A percentile compares a stretch with the other conserved stretches of the same genome.
These are phyloP conservation scores for Trachelus iudaicus DNA, from an alignment of 2,888 invertebrate species.

Conservation along the genomic window DNA sequence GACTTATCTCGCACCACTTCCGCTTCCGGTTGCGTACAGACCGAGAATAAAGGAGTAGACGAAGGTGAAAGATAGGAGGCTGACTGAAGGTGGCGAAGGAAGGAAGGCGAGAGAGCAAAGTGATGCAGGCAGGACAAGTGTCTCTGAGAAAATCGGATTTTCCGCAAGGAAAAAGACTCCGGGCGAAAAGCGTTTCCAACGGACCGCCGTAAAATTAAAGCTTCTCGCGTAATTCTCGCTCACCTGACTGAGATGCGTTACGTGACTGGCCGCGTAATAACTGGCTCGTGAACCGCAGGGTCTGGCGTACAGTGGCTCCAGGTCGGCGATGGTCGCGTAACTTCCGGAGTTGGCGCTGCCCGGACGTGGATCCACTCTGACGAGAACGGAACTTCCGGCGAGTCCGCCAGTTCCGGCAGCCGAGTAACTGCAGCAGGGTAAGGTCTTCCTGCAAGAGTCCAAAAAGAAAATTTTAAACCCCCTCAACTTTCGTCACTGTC, in stretches of 20 bases:
- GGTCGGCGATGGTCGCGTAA: slow-evolving; percentile 85
- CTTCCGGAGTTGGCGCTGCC: slow-evolving; percentile 82
- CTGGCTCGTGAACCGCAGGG: slow-evolving; percentile 74
- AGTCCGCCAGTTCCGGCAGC: slow-evolving; percentile 78
- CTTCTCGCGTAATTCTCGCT: slow-evolving; percentile 34
- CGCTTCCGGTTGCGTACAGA: slow-evolving; percentile 38
- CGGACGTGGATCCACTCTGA: slow-evolving; percentile 79
- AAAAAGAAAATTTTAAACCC: not conserved
- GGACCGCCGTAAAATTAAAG: not conserved
- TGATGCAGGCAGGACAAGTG: slow-evolving; percentile 12
- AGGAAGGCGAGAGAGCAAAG: slow-evolving; percentile 25
- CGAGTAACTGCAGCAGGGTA: slow-evolving; percentile 77
- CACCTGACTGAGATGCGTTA: slow-evolving; percentile 79
- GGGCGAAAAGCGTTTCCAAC: slow-evolving; percentile 32
- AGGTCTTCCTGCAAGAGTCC: slow-evolving; percentile 57
- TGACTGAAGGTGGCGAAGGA: slow-evolving; percentile 20
- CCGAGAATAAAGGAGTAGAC: slow-evolving; percentile 2
- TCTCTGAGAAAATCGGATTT: slow-evolving; percentile 44
- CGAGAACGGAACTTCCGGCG: slow-evolving; percentile 77
- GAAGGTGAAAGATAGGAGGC: slow-evolving; percentile 16
- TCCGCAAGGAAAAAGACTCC: slow-evolving; percentile 17
- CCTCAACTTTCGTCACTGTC: not conserved
- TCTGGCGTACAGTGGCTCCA: slow-evolving; percentile 69
- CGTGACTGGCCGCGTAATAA: slow-evolving; percentile 84
- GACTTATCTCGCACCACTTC: slow-evolving; percentile 49